phyloP scores from a whole-genome alignment of 2,113 vertebrate genomes.

The Parotia lawesii region DNA sequence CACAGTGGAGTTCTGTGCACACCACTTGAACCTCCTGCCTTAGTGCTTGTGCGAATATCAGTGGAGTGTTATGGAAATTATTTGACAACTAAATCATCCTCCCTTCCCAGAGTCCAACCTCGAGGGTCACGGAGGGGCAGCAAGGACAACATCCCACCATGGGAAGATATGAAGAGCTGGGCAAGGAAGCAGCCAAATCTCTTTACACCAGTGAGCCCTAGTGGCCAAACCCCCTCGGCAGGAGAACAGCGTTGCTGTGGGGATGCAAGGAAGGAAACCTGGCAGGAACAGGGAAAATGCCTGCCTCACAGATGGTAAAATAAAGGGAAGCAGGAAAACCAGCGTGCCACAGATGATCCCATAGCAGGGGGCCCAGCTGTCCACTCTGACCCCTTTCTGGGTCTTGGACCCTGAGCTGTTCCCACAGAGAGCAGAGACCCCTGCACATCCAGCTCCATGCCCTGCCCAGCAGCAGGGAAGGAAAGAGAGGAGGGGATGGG shows the following conservation, averaged over 20 bases:
- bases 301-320: not conserved
- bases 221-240: not conserved
- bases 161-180: not conserved
- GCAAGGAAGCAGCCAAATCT: not conserved
- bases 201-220: not conserved
- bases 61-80: not conserved
- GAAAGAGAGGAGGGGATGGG: not conserved
- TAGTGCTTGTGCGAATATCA: not conserved
- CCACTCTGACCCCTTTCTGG: not conserved
- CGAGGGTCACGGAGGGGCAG: rapidly evolving
- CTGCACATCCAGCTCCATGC: not conserved
- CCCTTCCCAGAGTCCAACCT: rapidly evolving
- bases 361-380: not conserved
- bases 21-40: not conserved
- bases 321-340: not conserved
- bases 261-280: not conserved
- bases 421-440: not conserved
- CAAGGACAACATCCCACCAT: rapidly evolving
- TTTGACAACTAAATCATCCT: not conserved
- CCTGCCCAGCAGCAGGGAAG: not conserved
- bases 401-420: not conserved
- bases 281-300: not conserved
- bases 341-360: not conserved
- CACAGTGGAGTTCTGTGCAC: not conserved
- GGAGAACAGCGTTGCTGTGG: not conserved